These are phyloP conservation scores for Agrilus planipennis DNA, from an alignment of 1,140 invertebrate species.

Conservation along the genomic window DNA sequence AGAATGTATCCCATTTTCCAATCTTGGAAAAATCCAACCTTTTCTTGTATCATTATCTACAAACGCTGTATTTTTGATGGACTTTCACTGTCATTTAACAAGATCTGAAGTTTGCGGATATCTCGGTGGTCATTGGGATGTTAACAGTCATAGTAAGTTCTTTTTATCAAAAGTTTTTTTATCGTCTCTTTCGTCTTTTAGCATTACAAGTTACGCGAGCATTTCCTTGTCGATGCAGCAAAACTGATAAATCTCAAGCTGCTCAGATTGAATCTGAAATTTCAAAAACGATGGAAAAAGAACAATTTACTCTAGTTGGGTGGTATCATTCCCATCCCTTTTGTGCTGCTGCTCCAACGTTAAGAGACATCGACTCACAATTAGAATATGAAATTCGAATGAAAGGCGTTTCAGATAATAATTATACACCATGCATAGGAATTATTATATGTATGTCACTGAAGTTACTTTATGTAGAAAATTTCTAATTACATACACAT, in stretches of 20 bases:
- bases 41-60: slow-evolving; percentile 81
- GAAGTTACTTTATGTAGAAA: neutral
- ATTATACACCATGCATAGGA: slow-evolving; percentile 85
- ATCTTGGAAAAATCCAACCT: slow-evolving; percentile 80
- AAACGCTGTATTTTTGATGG: slow-evolving; percentile 77
- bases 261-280: slow-evolving; percentile 70
- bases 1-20: slow-evolving; percentile 75
- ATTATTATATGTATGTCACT: slow-evolving; percentile 73
- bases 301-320: slow-evolving; percentile 72
- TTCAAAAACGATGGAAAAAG: slow-evolving; percentile 65
- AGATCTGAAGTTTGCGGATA: slow-evolving; percentile 90
- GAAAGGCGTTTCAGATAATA: slow-evolving; percentile 78
- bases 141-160: slow-evolving; percentile 80
- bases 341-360: slow-evolving; percentile 74
- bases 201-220: slow-evolving; percentile 77
- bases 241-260: slow-evolving; percentile 61
- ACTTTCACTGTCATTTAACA: slow-evolving; percentile 88
- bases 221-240: slow-evolving; percentile 76
- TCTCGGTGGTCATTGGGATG: slow-evolving; percentile 87
- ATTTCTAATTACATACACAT: too few species aligned
- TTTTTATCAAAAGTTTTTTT: too few species aligned
- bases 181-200: too few species aligned
- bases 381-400: slow-evolving; percentile 90
- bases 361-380: slow-evolving; percentile 84
- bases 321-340: slow-evolving; percentile 97